These are phyloP conservation scores for Megaptera novaeangliae DNA, from an alignment of 2,113 vertebrate species.

Conservation along the genomic window DNA sequence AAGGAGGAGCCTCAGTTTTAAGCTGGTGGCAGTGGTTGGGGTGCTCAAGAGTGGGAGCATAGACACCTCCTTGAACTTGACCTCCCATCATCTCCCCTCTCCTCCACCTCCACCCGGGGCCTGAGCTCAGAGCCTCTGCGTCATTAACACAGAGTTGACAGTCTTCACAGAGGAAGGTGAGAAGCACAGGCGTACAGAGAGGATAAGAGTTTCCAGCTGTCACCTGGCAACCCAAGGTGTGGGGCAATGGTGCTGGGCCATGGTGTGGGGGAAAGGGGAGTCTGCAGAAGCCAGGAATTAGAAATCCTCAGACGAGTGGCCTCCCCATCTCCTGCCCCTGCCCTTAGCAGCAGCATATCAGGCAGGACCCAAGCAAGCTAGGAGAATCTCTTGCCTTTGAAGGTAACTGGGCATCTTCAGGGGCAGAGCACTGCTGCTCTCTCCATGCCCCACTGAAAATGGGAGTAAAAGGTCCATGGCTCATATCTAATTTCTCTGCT, in stretches of 20 bases:
- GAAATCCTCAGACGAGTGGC: background rate
- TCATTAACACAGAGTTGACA: conserved; percentile 47
- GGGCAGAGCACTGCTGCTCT: background rate
- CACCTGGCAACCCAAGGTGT: conserved; percentile 51
- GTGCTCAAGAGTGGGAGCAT: background rate
- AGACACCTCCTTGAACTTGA: background rate
- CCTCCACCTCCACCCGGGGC: background rate
- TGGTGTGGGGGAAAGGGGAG: background rate
- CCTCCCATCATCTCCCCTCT: background rate
- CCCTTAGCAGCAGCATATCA: conserved; percentile 15
- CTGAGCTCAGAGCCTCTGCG: background rate
- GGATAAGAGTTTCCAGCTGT: background rate
- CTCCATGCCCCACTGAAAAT: background rate
- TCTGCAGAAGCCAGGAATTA: background rate
- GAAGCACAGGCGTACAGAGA: background rate
- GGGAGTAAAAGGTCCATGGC: background rate
- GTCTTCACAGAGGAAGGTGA: conserved; percentile 58
- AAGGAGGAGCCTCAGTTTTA: background rate
- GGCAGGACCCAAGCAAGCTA: background rate
- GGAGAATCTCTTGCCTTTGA: background rate
- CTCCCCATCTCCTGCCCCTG: background rate
- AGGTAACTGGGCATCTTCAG: background rate
- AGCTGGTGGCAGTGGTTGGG: background rate
- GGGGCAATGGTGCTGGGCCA: background rate
- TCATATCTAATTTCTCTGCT: background rate